phyloP scores from a whole-genome alignment of 2,113 vertebrate species.

The Chaetops frenatus region DNA sequence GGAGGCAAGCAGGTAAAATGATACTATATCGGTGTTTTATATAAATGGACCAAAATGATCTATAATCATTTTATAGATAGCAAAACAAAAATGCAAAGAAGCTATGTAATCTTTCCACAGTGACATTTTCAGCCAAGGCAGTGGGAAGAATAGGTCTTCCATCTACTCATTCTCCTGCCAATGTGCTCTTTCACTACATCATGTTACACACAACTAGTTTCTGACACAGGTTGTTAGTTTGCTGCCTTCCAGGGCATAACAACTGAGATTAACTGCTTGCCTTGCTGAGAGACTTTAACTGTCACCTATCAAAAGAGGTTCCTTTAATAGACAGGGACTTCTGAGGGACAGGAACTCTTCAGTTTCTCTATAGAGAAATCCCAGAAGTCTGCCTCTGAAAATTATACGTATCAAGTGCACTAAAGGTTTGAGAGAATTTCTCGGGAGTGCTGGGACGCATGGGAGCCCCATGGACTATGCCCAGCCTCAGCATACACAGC shows the following conservation, averaged over 20 bases:
- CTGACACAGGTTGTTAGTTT: background rate
- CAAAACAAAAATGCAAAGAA: background rate
- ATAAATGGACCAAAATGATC: background rate
- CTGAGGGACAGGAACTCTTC: background rate
- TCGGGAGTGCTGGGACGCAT: background rate
- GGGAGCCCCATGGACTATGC: background rate
- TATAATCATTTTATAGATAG: background rate
- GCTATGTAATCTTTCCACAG: background rate
- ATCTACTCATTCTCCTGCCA: background rate
- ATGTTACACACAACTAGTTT: background rate
- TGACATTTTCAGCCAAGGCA: background rate
- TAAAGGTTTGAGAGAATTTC: background rate
- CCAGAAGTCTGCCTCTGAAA: background rate
- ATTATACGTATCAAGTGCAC: background rate
- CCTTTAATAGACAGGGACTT: background rate
- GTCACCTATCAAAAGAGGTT: background rate
- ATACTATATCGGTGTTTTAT: background rate
- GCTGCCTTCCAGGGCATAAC: accelerated
- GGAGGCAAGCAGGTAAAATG: background rate
- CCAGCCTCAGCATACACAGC: accelerated
- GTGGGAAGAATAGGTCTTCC: background rate
- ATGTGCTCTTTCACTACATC: background rate
- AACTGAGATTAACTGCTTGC: background rate
- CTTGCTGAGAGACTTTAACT: background rate
- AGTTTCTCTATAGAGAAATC: background rate